Conservation (phyloP, 2,113 vertebrate species). For the Alouatta palliata region DNA sequence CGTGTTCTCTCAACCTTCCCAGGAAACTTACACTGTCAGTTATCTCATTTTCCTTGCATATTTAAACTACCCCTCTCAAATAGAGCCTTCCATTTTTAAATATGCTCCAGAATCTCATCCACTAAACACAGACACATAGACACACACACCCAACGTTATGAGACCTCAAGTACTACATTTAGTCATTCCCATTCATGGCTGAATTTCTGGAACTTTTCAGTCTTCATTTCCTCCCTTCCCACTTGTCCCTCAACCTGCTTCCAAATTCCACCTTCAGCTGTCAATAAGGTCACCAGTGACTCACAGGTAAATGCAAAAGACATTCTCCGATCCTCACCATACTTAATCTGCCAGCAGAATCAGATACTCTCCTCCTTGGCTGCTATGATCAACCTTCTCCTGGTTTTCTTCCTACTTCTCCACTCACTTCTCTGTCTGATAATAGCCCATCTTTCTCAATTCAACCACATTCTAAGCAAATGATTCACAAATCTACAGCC, state of each 20-base stretch:
- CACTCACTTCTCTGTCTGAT: not conserved
- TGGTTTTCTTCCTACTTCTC: not conserved
- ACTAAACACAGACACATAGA: not conserved
- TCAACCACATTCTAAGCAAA: not conserved
- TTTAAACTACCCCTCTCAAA: slow-evolving; percentile 13
- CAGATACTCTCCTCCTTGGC: not conserved
- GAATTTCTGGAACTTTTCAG: slow-evolving; percentile 26
- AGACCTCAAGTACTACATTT: not conserved
- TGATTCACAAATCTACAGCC: not conserved
- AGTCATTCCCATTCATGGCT: not conserved
- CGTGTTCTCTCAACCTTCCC: not conserved
- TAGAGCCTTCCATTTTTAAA: slow-evolving; percentile 10
- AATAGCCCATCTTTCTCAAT: not conserved
- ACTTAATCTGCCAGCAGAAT: not conserved
- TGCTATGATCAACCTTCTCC: not conserved
- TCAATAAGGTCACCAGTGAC: not conserved
- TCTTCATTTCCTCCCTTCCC: slow-evolving; percentile 1
- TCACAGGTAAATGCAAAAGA: not conserved
- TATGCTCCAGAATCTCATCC: not conserved
- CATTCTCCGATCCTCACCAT: not conserved
- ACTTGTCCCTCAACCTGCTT: slow-evolving; percentile 22
- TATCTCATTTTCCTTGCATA: not conserved
- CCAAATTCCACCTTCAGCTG: slow-evolving; percentile 42
- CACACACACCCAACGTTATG: not conserved
- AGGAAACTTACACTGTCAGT: not conserved